These are phyloP conservation scores for Fundulus diaphanus DNA, from an alignment of 2,797 vertebrate genomes.

Conservation along the genomic window DNA sequence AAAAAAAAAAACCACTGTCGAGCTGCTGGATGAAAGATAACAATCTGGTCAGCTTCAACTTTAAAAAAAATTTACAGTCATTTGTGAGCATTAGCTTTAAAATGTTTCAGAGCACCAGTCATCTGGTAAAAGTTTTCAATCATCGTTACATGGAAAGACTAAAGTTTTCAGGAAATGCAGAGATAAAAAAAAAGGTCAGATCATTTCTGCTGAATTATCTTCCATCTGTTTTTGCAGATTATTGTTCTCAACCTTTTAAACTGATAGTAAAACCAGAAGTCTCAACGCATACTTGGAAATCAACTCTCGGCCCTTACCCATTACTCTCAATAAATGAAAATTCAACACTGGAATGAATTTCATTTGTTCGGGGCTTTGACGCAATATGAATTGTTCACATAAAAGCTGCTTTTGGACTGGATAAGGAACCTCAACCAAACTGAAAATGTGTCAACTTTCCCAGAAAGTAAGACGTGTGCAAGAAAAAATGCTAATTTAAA, in stretches of 20 bases:
- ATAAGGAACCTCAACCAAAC: background rate
- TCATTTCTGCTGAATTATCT: slow-evolving; percentile 4
- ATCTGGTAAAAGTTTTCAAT: background rate
- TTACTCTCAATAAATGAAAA: background rate
- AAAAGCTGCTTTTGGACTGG: background rate
- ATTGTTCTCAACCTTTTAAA: background rate
- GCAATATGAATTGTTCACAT: background rate
- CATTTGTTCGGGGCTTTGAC: background rate
- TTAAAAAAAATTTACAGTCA: slow-evolving; percentile 9
- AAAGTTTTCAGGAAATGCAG: background rate
- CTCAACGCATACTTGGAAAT: background rate
- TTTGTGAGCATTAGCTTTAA: background rate
- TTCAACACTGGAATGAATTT: background rate
- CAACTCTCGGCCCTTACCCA: background rate
- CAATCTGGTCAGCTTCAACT: slow-evolving; percentile 34
- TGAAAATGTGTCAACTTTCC: background rate
- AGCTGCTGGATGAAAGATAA: slow-evolving; percentile 40
- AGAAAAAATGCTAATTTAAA: background rate
- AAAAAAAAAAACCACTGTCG: background rate
- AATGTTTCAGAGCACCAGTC: background rate
- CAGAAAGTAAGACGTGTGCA: background rate
- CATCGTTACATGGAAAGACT: background rate
- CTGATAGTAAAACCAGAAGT: background rate
- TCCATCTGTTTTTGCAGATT: slow-evolving; percentile 6
- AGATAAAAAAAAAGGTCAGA: slow-evolving; percentile 48